A percentile compares a stretch with the other conserved stretches of the same genome.
phyloP scores from a whole-genome alignment of 2,113 vertebrate genomes.

The Thamnaconus septentrionalis region DNA sequence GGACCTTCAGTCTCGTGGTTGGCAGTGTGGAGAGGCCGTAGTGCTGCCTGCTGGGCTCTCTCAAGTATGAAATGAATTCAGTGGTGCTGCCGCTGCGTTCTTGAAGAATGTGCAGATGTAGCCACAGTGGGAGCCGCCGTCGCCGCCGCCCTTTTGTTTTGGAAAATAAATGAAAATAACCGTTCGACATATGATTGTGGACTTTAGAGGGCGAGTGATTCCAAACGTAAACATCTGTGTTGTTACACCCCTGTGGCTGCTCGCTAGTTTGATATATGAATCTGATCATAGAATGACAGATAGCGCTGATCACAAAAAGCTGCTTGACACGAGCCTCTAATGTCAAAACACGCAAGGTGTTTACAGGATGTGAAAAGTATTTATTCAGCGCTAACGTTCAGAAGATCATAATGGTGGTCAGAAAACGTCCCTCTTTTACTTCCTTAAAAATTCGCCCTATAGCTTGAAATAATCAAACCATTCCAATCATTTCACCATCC shows the following conservation, averaged over 20 bases:
- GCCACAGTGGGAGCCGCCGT: slow-evolving; percentile 49
- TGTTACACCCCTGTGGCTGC: slow-evolving; percentile 31
- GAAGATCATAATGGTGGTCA: too few relatives aligned
- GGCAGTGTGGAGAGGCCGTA: slow-evolving; percentile 44
- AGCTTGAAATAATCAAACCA: too few relatives aligned
- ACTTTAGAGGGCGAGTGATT: too few relatives aligned
- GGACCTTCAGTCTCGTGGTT: slow-evolving; percentile 30
- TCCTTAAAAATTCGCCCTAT: too few relatives aligned
- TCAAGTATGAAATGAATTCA: slow-evolving; percentile 61
- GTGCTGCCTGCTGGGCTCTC: slow-evolving; percentile 35
- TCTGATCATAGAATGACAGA: slow-evolving; percentile 23
- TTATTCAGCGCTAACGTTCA: too few relatives aligned
- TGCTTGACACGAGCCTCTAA: slow-evolving; percentile 3
- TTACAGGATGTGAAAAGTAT: too few relatives aligned
- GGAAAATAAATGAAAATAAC: slow-evolving; percentile 44
- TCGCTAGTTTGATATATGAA: slow-evolving; percentile 12
- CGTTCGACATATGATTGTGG: slow-evolving; percentile 30
- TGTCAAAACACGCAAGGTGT: background rate
- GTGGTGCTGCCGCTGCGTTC: slow-evolving; percentile 35
- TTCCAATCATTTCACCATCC: too few relatives aligned
- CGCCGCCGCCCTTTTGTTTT: slow-evolving; percentile 40
- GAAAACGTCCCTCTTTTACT: too few relatives aligned
- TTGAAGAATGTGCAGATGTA: slow-evolving; percentile 61
- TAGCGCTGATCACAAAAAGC: background rate
- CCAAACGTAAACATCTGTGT: slow-evolving; percentile 29